Evolutionary conservation across 2,113 vertebrate genomes (phyloP), one percentile per base, ranked within the genome.

Genomic region (Muntiacus muntjak): DNA sequence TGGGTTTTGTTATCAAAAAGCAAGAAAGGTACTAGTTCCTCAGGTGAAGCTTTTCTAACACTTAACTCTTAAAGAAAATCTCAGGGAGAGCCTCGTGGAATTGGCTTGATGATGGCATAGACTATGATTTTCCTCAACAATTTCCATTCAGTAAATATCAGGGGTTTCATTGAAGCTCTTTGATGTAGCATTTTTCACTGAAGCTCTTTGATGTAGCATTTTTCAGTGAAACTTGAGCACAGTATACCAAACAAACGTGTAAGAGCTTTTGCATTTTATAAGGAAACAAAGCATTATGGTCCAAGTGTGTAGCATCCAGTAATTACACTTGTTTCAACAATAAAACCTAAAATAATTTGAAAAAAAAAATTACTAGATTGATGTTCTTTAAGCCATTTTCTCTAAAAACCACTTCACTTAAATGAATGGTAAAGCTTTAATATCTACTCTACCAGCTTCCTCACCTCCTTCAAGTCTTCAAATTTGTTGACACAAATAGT

Each of bases 291-390:
- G 26, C 28, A 62, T 89, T n/a, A 4, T 54, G 52, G 16, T 67
- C 64, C 26, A 25, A 28, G 3, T 45, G 5, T n/a, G n/a, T 43
- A 78, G 43, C 16, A 55, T 71, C 67, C 30, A 79, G 47, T 76
- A 94, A 26, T 92, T 87, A 74, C 2, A 23, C 30, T 89, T 91
- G 12, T 94, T 97, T 93, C 64, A 92, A 95, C 45, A 92, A 21
- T 89, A 54, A 74, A 89, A 52, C 67, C 36, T 87, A 57, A 95
- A 92, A 45, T 67, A 54, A 58, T 76, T 54, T 58, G 30, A 40
- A 33, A 74, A 45, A 45, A 45, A n/a, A 82, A 96, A 87, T 50
- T 33, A 71, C 15, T 36, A 90, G 50, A 36, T 43, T 26, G 21
- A 45, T 85, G 33, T 79, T 85, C 8, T 33, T 78, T 84, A 91